A percentile compares a stretch with the other conserved stretches of the same genome.
These are phyloP conservation scores for Clistopyga incitator DNA, from an alignment of 2,888 invertebrate genomes.

Conservation along the genomic window DNA sequence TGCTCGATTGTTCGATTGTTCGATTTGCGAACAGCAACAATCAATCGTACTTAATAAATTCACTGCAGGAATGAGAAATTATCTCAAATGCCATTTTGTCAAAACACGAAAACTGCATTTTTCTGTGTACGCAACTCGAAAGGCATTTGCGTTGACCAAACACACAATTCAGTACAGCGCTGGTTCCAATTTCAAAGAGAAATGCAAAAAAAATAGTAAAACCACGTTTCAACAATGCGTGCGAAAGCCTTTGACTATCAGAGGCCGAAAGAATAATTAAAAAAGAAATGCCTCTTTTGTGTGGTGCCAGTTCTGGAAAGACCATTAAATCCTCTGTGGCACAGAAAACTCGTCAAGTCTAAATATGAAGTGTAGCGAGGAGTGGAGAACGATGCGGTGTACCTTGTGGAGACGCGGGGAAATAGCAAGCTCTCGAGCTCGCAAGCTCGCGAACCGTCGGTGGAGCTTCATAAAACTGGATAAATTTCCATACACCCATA, in stretches of 20 bases:
- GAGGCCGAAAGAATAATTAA: slow-evolving; percentile 4
- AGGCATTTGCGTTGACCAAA: neutral
- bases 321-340: slow-evolving; percentile 17
- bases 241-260: neutral
- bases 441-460: slow-evolving; percentile 32
- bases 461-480: slow-evolving; percentile 53
- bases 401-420: slow-evolving; percentile 5
- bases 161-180: neutral
- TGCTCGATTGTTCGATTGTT: too few relatives aligned
- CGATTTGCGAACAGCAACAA: too few relatives aligned
- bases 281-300: slow-evolving; percentile 15
- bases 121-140: neutral
- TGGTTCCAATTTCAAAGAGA: slow-evolving; percentile 8
- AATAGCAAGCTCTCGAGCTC: slow-evolving; percentile 23
- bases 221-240: slow-evolving; percentile 5
- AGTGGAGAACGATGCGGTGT: slow-evolving; percentile 36
- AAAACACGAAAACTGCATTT: too few relatives aligned
- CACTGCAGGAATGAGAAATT: too few relatives aligned
- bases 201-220: slow-evolving; percentile 14
- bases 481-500: slow-evolving; percentile 58
- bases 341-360: slow-evolving; percentile 26
- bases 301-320: neutral
- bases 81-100: too few relatives aligned
- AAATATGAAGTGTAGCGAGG: slow-evolving; percentile 23
- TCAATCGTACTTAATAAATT: too few relatives aligned